Percentiles rank a stretch among this genome's conserved stretches.
Evolutionary conservation across 2,888 invertebrate genomes (phyloP).

Genomic region (Andrena bicolor): DNA sequence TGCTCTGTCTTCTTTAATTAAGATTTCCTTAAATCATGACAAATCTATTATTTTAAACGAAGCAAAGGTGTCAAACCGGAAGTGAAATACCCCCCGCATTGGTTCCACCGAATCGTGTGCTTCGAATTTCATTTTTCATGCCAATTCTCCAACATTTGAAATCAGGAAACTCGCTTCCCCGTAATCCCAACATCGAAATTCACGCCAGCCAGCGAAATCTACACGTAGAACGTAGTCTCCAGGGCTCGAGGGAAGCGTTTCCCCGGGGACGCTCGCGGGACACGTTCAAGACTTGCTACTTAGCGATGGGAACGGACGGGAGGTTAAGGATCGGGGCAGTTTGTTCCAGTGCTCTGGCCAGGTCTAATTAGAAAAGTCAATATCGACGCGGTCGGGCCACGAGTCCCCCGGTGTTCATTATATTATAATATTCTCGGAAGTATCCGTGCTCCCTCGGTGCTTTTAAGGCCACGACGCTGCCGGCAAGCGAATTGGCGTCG

Average conservation of each 20-base stretch:
- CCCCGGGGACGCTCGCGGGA: slow-evolving; percentile 32
- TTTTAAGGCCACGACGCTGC: slow-evolving; percentile 47
- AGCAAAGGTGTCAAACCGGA: no score
- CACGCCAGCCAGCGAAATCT: slow-evolving; percentile 14
- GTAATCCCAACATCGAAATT: slow-evolving; percentile 18
- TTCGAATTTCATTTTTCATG: no score
- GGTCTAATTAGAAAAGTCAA: slow-evolving; percentile 79
- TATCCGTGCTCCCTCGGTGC: slow-evolving; percentile 50
- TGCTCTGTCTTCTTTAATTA: no score
- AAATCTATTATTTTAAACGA: no score
- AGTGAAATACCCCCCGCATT: no score
- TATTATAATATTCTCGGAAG: slow-evolving; percentile 74
- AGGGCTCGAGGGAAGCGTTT: slow-evolving; percentile 5
- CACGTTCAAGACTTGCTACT: slow-evolving; percentile 49
- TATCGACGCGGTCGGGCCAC: slow-evolving; percentile 70
- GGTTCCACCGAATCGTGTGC: no score
- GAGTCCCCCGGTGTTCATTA: slow-evolving; percentile 72
- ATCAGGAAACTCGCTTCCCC: slow-evolving; percentile 3
- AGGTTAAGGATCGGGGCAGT: slow-evolving; percentile 61
- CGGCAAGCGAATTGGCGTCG: slow-evolving; percentile 45
- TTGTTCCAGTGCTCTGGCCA: slow-evolving; percentile 69
- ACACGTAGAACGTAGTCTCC: slow-evolving; percentile 13
- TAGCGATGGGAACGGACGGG: slow-evolving; percentile 34
- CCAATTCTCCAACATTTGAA: no score
- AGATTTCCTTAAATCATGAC: no score